Evolutionary conservation across 2,888 invertebrate genomes (phyloP), one percentile per base, ranked within the genome.

Genomic region (Euzetes globulus): DNA sequence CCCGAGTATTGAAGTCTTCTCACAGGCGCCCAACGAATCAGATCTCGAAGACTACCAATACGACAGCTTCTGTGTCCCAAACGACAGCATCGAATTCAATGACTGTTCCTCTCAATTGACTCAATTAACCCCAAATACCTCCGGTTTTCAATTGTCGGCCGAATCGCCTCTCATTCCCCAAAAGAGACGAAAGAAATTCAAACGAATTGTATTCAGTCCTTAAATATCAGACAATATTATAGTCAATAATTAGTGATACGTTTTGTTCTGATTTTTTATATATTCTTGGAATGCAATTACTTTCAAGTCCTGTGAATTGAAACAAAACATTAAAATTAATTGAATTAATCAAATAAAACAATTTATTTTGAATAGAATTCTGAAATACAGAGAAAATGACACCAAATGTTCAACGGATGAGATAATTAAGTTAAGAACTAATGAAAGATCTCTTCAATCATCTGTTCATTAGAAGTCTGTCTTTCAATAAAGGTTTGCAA

Each of bases 11-110:
- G 60, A 72, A 19, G 72, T 72, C 41, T 72, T 29, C 22, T 72
- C 72, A 7, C 72, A 72, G 29, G 71, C 29, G 27, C 47, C 71
- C 11, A 55, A 72, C 22, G 60, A 58, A 27, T 33, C 19, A 22
- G 72, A 72, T 13, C n/a, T 52, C 19, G 52, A 45, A 47, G 71
- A 71, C 71, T 72, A 72, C n/a, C 37, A 72, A 17, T 37, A 37
- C 33, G 72, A 72, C 37, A 60, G 60, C 25, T 72, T 72, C 19
- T 72, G 72, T 60, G 68, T 68, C 6, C 45, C 68, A 45, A 60
- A 72, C 73, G 72, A 72, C 52, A 60, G 45, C 29, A 17, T 79
- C 88, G 88, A 33, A 7, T 6, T 22, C 81, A 88, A 75, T 88
- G 84, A 82, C 83, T 33, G 33, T 2, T 33, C 63, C 15, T 15